Base-by-base conservation (phyloP, 2,888 invertebrate species). In the Tineola bisselliella region DNA sequence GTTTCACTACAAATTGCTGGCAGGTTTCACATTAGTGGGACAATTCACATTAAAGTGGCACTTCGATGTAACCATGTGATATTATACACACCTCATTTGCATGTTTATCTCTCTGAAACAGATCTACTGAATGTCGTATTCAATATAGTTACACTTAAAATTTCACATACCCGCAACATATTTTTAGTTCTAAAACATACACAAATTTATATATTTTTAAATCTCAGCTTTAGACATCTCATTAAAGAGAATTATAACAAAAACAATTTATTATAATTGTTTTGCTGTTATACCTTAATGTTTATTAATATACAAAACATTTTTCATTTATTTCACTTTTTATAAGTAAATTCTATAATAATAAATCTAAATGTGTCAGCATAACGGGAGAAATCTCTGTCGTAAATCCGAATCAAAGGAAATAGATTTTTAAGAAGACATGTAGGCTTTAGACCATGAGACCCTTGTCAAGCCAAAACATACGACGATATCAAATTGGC, bases 381-480 rank as follows among this genome's bases (percentile, higher is more conserved):
- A 4, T 10, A 58, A 58, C 25, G 30, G 56, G 56, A n/a, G 56
- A 33, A 58, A 33, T 33, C 58, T 33, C 1, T n/a, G 66, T 69
- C 69, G 74, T 76, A 73, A 76, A 76, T 77, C 69, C 70, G 67
- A 72, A 72, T 73, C 67, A 68, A 70, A 70, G 19, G 65, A 66
- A 69, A 69, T 66, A 62, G 66, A 68, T 73, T 73, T 74, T 69
- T 65, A 70, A 67, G 65, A 68, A 66, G 70, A 69, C 67, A 64
- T 65, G 63, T 63, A 63, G 66, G 63, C 59, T 31, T 63, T 52
- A 60, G 19, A 60, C 64, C 64, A 64, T 68, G 65, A 67, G 68
- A 74, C 74, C 76, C 73, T 73, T 71, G 68, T 75, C 74, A 75
- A 75, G 10, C 48, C 10, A 48, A 44, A 38, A 38, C 38, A 48